Evolutionary conservation across 2,113 vertebrate species (phyloP).

Genomic region (Pelobates fuscus): DNA sequence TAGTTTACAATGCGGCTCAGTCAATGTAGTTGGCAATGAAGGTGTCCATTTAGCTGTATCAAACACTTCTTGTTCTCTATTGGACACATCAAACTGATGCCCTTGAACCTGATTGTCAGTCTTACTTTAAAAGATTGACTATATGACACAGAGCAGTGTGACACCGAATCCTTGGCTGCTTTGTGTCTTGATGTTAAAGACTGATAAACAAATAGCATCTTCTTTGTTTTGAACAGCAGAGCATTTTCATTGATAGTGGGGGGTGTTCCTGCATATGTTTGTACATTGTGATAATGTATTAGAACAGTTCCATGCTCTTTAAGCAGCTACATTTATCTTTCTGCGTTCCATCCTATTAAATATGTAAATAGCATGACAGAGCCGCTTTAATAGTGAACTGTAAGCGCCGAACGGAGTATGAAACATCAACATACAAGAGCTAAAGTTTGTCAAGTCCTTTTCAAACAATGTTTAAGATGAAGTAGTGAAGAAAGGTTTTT

Average conservation of each 20-base stretch:
- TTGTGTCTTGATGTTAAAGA: constrained; percentile 4
- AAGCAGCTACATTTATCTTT: no score
- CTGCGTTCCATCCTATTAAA: no score
- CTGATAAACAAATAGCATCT: background rate
- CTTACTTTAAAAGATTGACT: constrained; percentile 21
- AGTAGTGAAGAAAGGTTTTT: no score
- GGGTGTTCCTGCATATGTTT: background rate
- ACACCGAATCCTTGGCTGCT: constrained; percentile 18
- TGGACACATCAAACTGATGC: constrained; percentile 2
- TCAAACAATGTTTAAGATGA: no score
- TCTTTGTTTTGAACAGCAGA: background rate
- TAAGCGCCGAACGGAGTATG: no score
- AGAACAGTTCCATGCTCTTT: no score
- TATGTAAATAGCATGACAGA: no score
- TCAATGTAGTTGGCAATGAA: background rate
- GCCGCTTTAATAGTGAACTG: no score
- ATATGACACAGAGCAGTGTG: constrained; percentile 6
- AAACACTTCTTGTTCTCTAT: background rate
- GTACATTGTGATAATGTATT: no score
- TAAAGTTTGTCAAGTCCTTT: no score
- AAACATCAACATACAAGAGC: no score
- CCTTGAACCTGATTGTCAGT: constrained; percentile 17
- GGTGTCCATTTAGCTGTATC: background rate
- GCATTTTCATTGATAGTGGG: background rate
- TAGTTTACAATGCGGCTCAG: no score